Evolutionary conservation across 2,888 invertebrate genomes (phyloP).

Genomic region (Temnothorax rugatulus): DNA sequence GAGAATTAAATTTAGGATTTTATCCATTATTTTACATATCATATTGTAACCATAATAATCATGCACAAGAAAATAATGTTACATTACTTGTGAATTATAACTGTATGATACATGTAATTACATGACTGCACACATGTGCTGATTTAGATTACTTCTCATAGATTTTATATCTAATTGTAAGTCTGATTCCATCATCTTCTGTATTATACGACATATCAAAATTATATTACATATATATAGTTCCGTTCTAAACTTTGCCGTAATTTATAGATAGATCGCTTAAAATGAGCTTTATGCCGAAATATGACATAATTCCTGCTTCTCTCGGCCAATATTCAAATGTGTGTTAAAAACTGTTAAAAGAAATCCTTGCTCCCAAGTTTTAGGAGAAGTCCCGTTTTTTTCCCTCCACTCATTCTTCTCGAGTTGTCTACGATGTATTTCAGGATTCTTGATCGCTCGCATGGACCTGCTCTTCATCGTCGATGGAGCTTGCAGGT

Average conservation of each 20-base stretch:
- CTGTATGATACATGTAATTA: not conserved
- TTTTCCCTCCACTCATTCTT: not conserved
- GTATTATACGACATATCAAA: not conserved
- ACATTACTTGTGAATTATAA: conserved; percentile 6
- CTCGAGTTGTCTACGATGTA: conserved; percentile 38
- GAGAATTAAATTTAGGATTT: not conserved
- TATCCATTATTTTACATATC: not conserved
- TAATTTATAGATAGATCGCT: not conserved
- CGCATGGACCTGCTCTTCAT: conserved; percentile 44
- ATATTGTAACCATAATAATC: not conserved
- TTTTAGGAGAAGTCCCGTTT: conserved; percentile 6
- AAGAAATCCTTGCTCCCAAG: not conserved
- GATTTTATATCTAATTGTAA: not conserved
- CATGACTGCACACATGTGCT: not conserved
- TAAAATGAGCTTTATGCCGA: not conserved
- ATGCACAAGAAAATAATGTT: not conserved
- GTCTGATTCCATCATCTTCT: not conserved
- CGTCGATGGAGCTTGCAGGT: conserved; percentile 49
- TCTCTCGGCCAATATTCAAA: not conserved
- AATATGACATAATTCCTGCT: not conserved
- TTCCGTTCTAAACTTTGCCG: not conserved
- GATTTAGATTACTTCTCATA: not conserved
- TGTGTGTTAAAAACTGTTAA: not conserved
- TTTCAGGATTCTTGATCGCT: conserved; percentile 52
- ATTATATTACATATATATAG: not conserved